Evolutionary conservation across 2,888 invertebrate genomes (phyloP), one percentile per base, ranked within the genome.

Genomic region (Lysandra coridon): DNA sequence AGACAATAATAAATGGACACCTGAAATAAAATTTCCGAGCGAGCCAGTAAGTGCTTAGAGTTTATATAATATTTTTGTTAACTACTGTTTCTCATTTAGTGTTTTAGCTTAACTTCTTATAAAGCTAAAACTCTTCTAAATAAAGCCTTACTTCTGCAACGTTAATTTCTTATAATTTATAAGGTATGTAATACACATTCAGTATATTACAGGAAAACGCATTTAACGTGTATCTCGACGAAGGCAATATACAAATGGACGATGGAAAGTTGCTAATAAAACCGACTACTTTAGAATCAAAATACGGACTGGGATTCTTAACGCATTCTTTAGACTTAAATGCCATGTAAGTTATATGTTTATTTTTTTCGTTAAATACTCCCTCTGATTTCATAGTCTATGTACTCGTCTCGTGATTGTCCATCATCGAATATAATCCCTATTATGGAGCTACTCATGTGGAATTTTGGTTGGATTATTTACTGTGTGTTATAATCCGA

Each of bases 221-320:
- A 77, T 97, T 97, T 90, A 96, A 96, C 81, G 91, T 96, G 37
- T 97, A 97, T 84, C 88, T 95, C 76, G 94, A 96, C 85, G 95
- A 95, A 75, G 87, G 92, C 2, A 93, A 95, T 79, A 95, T 96
- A 60, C 90, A 96, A 0, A 91, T 95, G 0, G 84, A 85, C 1
- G 91, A 95, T 79, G 96, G 96, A 0, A 89, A 88, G 6, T 89
- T 97, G 17, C 87, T 89, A 82, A 96, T 97, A 80, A 95, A 91
- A 80, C 97, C 97, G 0, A 91, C 94, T 0, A 90, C 90, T 0
- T 86, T 96, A 74, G 95, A 95, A 80, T 90, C 95, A 0, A 91
- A 94, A 80, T 95, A 94, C 80, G 96, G 96, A 2, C 88, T 91
- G 0, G 92, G 92, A 53, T 96, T 95, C 82, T 91, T 90, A 80